Base-by-base conservation (phyloP, 2,797 vertebrate genomes). In the Semotilus atromaculatus region DNA sequence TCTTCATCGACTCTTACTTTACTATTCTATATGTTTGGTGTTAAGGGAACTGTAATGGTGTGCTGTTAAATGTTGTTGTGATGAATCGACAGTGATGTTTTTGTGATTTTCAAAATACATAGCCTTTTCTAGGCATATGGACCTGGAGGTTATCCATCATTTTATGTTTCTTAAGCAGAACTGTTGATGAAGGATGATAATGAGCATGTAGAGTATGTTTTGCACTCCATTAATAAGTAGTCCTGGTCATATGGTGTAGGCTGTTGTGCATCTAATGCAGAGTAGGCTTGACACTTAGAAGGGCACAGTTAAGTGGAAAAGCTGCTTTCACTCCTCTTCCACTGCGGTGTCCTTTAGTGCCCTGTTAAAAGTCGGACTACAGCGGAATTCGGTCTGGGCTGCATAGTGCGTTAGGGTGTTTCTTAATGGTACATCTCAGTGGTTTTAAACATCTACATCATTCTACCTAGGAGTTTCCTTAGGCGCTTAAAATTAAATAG, bases 181-280 rank as follows among this genome's bases (percentile, higher is more conserved):
- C 29, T 51, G 29, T 64, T 74, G 40, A 34, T 2, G 21, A 83
- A 2, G n/a, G 10, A 67, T 51, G 58, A 66, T 74, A 21, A 36
- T 73, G 38, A 64, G 16, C 29, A 8, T 26, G 67, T 76, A 21
- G 3, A 31, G 66, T 60, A 16, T 14, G 19, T 77, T 77, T 60
- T 0, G 1, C 36, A 34, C 19, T 78, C 26, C 38, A 19, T 89
- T 72, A 88, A 81, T 81, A 38, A 89, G 90, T 89, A 89, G 90
- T 84, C 43, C 83, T 90, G 36, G 62, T 78, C 74, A 45, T 36
- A 84, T 68, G 38, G 38, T 60, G 34, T 43, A 77, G 26, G 48
- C 19, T 71, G 67, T 62, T 79, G 38, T 60, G 19, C 64, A 53
- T 40, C 21, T 79, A 48, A 60, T 80, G 40, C 53, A 14, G 67